Base-by-base conservation (phyloP, 2,888 invertebrate species). In the Melolontha melolontha region DNA sequence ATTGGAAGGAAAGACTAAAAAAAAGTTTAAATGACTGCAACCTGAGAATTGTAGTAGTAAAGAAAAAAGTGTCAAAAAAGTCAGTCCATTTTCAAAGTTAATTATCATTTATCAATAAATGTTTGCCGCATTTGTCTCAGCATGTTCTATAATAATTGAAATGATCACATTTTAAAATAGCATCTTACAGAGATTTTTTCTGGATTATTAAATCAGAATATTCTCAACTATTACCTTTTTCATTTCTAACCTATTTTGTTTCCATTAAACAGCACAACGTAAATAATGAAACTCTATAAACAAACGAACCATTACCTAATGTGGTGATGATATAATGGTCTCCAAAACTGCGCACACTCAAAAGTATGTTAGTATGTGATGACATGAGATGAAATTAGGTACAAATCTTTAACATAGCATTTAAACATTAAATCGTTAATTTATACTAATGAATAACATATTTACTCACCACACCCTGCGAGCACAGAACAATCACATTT, bases 401-500 rank as follows among this genome's bases (percentile, higher is more conserved):
- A 29, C 14, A 41, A 11, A 34, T 16, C 14, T n/a, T 44, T 27
- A 47, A 27, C 14, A 34, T 14, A 22, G 42, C 22, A 57, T 57
- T 42, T 55, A 22, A 42, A 57, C 41, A 17, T 22, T n/a, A 57
- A 57, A 22, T n/a, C 5, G 7, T 49, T 49, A 14, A 49, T 16
- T 17, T 49, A n/a, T 49, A 22, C 49, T 10, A 49, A 49, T 11
- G 17, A 6, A 16, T 17, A 49, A 47, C 49, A 49, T 16, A 11
- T 12, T 29, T 78, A 80, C 80, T 80, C 79, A 80, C 80, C 80
- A 80, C 79, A 78, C 80, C 80, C 80, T 80, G 80, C 72, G 73
- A 74, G 79, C 79, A 64, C 34, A 62, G 62, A 55, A 63, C 41
- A 66, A 63, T 54, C 47, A 44, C 44, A 67, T 59, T 62, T 41